These are phyloP conservation scores for Peromyscus polionotus DNA, from an alignment of 2,113 vertebrate species.

Conservation along the genomic window DNA sequence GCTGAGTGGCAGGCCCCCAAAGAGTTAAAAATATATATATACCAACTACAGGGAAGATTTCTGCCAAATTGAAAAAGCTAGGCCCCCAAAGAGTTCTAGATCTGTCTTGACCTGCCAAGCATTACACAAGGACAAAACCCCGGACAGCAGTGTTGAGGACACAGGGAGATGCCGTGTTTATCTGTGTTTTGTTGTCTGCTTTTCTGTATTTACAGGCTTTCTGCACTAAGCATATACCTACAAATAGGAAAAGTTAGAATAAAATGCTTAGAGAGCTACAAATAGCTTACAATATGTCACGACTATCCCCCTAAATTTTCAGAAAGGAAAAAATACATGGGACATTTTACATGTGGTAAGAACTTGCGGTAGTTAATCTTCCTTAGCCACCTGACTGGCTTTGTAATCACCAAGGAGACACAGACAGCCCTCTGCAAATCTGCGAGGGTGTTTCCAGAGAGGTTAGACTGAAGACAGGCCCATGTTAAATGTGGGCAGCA, in stretches of 20 bases:
- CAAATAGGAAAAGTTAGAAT: neutral
- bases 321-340: neutral
- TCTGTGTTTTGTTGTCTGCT: neutral
- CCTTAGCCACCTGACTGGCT: neutral
- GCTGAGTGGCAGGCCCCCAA: too few species aligned
- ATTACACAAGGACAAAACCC: neutral
- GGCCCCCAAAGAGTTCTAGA: neutral
- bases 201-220: neutral
- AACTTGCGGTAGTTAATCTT: too few species aligned
- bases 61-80: neutral
- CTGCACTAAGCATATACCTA: neutral
- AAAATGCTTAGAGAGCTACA: neutral
- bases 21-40: too few species aligned
- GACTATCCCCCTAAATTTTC: neutral
- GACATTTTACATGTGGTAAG: neutral
- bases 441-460: neutral
- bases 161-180: neutral
- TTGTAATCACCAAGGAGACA: neutral
- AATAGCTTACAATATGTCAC: neutral
- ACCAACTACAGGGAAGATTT: too few species aligned
- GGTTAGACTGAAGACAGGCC: neutral
- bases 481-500: neutral
- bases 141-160: neutral
- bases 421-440: neutral
- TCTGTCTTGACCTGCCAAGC: neutral